A percentile compares a stretch with the other conserved stretches of the same genome.
These are phyloP conservation scores for Coptotermes formosanus DNA, from an alignment of 1,140 invertebrate genomes.

Conservation along the genomic window DNA sequence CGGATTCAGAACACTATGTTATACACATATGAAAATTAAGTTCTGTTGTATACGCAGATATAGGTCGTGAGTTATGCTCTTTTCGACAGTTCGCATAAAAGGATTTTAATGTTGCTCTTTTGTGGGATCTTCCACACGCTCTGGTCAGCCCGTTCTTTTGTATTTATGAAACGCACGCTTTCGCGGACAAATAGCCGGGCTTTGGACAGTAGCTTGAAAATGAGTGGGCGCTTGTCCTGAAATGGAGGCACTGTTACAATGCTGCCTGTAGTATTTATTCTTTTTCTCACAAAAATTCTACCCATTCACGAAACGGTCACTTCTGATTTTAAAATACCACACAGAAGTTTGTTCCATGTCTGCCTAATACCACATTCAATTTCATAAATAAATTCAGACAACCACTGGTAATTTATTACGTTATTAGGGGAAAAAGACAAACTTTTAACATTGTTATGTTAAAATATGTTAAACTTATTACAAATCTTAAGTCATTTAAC, in stretches of 20 bases:
- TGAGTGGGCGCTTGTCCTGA: not conserved
- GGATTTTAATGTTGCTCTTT: slow-evolving; percentile 1
- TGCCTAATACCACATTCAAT: not conserved
- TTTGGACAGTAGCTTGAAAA: not conserved
- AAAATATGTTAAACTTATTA: too few species aligned
- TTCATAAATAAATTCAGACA: too few species aligned
- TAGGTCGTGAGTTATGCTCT: not conserved
- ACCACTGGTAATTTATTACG: too few species aligned
- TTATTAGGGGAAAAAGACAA: too few species aligned
- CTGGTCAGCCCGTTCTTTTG: not conserved
- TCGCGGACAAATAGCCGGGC: not conserved
- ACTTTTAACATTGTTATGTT: too few species aligned
- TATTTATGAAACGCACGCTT: not conserved
- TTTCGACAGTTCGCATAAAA: slow-evolving; percentile 1
- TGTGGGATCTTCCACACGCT: not conserved
- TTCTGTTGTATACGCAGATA: not conserved
- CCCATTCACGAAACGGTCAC: not conserved
- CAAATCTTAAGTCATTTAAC: too few species aligned
- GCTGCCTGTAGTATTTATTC: not conserved
- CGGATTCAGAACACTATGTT: not conserved
- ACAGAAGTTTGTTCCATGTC: not conserved
- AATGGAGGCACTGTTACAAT: not conserved
- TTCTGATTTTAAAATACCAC: not conserved
- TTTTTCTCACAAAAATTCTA: not conserved
- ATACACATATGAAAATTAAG: not conserved